Percentiles rank a stretch among this genome's conserved stretches.
phyloP scores from a whole-genome alignment of 2,113 vertebrate species.

The Ovis canadensis region DNA sequence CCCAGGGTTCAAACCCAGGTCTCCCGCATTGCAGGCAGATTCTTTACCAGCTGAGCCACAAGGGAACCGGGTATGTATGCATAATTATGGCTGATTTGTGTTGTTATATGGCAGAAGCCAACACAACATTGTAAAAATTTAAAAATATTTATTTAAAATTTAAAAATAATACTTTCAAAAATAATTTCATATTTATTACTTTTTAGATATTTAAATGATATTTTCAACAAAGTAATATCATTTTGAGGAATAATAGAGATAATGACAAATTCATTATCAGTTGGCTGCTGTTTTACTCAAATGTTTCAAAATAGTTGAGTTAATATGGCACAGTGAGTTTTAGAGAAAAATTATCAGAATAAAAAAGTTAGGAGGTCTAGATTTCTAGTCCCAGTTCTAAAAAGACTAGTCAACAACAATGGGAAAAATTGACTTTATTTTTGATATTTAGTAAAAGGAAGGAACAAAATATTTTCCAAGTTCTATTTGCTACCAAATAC shows the following conservation, averaged over 20 bases:
- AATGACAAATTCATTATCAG: background rate
- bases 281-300: background rate
- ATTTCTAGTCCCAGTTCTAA: constrained; percentile 16
- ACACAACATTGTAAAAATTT: background rate
- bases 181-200: background rate
- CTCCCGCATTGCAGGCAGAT: background rate
- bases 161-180: background rate
- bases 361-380: background rate
- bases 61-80: background rate
- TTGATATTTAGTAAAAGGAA: background rate
- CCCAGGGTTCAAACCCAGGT: background rate
- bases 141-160: background rate
- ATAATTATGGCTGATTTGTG: background rate
- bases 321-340: background rate
- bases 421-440: background rate
- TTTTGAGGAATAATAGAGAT: background rate
- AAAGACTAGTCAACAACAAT: background rate
- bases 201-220: background rate
- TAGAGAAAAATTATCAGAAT: background rate
- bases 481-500: background rate
- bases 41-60: background rate
- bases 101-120: background rate
- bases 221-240: background rate
- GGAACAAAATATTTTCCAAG: background rate
- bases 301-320: background rate